These are phyloP conservation scores for Myrmecobius fasciatus DNA, from an alignment of 2,113 vertebrate genomes.

Conservation along the genomic window DNA sequence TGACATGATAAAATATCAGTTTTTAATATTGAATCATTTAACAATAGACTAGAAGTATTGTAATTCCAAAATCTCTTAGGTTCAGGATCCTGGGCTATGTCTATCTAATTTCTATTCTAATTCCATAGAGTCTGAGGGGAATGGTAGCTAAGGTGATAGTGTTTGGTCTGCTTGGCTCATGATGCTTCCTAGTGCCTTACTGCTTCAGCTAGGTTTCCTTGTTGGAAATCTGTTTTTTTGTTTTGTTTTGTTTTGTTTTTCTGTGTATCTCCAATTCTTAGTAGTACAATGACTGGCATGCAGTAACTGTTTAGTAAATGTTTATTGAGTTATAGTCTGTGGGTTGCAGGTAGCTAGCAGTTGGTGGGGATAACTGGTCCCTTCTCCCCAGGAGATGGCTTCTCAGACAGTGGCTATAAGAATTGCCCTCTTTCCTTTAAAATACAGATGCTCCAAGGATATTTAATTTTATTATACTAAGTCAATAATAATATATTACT, in stretches of 20 bases:
- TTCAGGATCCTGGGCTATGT: background rate
- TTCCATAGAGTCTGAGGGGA: background rate
- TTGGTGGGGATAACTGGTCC: background rate
- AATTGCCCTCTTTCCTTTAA: background rate
- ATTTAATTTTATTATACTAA: background rate
- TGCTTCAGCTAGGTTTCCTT: background rate
- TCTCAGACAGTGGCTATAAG: background rate
- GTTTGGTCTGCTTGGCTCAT: background rate
- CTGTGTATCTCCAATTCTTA: background rate
- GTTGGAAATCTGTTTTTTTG: background rate
- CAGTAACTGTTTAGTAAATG: background rate
- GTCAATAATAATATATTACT: slow-evolving; percentile 40
- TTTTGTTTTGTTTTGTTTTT: background rate
- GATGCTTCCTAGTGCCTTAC: background rate
- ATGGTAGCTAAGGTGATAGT: background rate
- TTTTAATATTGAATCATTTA: background rate
- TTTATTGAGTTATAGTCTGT: background rate
- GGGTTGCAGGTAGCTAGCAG: background rate
- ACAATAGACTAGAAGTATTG: background rate
- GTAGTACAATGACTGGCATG: background rate
- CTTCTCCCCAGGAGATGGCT: background rate
- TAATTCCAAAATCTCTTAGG: background rate
- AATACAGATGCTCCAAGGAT: background rate
- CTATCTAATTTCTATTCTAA: too few species aligned
- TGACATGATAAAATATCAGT: background rate